These are phyloP conservation scores for Ormyrus nitidulus DNA, from an alignment of 2,888 invertebrate genomes.

Conservation along the genomic window DNA sequence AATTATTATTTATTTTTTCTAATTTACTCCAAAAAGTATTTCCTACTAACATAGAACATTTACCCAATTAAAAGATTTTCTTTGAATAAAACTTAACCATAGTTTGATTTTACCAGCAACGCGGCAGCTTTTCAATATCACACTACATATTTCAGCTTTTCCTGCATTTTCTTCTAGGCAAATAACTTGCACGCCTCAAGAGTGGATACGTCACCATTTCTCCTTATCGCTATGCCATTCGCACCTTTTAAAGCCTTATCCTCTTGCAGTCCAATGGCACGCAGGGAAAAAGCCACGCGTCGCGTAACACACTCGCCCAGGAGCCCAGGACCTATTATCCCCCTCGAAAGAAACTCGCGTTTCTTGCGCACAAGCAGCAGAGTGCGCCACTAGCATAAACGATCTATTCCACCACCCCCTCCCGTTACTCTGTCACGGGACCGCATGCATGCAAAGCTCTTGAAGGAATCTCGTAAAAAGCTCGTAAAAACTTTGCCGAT, in stretches of 20 bases:
- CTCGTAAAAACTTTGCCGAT: slow-evolving; percentile 32
- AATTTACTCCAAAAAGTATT: too few relatives aligned
- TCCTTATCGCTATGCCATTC: slow-evolving; percentile 23
- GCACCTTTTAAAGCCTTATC: slow-evolving; percentile 38
- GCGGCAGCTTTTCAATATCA: too few relatives aligned
- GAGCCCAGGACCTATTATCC: too few relatives aligned
- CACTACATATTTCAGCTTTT: too few relatives aligned
- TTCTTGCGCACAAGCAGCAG: not conserved
- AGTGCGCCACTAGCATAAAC: not conserved
- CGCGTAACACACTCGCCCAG: slow-evolving; percentile 6
- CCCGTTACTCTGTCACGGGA: not conserved
- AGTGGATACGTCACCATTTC: not conserved
- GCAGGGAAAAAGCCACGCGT: not conserved
- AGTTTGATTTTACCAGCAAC: too few relatives aligned
- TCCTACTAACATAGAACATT: too few relatives aligned
- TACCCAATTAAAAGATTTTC: too few relatives aligned
- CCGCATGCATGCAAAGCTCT: not conserved
- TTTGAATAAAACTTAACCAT: too few relatives aligned
- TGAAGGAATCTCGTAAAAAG: slow-evolving; percentile 18
- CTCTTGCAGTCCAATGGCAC: slow-evolving; percentile 16
- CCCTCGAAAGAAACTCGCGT: not conserved
- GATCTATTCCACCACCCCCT: slow-evolving; percentile 1
- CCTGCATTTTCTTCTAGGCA: too few relatives aligned
- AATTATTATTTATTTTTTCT: too few relatives aligned
- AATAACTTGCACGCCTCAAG: not conserved